A percentile compares a stretch with the other conserved stretches of the same genome.
phyloP scores from a whole-genome alignment of 2,797 vertebrate species.

The Apodemus agrarius region DNA sequence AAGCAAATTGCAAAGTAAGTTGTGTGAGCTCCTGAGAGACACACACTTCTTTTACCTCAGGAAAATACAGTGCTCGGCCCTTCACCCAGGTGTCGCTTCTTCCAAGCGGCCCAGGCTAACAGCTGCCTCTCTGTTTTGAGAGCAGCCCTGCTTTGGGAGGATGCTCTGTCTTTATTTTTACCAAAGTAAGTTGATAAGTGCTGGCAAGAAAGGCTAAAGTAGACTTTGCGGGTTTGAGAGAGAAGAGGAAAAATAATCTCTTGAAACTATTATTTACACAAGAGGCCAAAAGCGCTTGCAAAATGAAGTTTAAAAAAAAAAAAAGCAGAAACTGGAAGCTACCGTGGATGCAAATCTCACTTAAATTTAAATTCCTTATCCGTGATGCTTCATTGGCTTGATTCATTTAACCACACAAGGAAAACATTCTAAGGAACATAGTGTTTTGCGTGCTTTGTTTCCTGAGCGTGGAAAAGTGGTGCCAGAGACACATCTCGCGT shows the following conservation, averaged over 20 bases:
- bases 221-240: constrained; percentile 19
- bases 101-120: neutral
- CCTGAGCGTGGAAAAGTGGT: constrained; percentile 76
- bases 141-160: neutral
- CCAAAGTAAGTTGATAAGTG: constrained; percentile 28
- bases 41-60: neutral
- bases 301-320: neutral
- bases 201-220: neutral
- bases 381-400: neutral
- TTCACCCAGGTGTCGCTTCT: neutral
- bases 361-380: constrained; percentile 35
- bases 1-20: constrained; percentile 43
- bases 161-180: neutral
- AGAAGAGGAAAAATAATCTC: neutral
- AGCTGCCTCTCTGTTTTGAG: neutral
- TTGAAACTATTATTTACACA: constrained; percentile 6
- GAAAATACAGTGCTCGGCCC: neutral
- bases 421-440: constrained; percentile 44
- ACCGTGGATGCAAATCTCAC: neutral
- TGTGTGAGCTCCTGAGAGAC: neutral
- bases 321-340: constrained; percentile 2
- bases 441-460: constrained; percentile 77
- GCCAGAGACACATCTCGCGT: constrained; percentile 77
- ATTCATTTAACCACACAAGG: constrained; percentile 35
- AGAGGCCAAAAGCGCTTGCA: neutral